phyloP scores from a whole-genome alignment of 2,113 vertebrate genomes.

The Psittacara wagleri region DNA sequence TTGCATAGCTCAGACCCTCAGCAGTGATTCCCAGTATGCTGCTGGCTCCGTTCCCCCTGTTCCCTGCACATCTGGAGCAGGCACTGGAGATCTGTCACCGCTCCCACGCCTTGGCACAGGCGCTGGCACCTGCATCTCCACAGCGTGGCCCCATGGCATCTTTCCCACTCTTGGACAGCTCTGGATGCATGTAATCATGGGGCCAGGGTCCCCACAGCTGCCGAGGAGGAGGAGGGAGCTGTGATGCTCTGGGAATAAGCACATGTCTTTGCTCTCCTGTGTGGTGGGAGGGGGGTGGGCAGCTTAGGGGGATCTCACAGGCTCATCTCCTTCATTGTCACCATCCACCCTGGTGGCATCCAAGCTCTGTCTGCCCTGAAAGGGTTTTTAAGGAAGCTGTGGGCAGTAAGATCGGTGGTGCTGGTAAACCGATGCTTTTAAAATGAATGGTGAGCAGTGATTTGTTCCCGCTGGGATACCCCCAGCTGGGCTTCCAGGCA shows the following conservation, averaged over 20 bases:
- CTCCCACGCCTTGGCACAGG: neutral
- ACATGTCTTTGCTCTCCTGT: neutral
- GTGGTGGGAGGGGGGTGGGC: too few species aligned
- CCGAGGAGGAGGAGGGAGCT: neutral
- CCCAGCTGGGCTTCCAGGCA: neutral
- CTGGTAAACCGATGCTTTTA: neutral
- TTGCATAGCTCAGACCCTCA: neutral
- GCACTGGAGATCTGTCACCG: neutral
- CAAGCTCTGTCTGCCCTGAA: neutral
- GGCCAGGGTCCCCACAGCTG: neutral
- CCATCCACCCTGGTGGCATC: neutral
- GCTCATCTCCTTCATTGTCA: neutral
- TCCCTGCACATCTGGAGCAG: neutral
- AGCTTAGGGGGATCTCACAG: rapidly evolving
- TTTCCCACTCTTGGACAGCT: neutral
- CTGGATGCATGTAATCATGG: rapidly evolving
- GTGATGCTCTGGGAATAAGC: neutral
- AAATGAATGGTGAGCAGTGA: neutral
- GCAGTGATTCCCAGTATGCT: neutral
- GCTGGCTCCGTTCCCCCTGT: neutral
- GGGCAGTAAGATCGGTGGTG: neutral
- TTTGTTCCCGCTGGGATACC: neutral
- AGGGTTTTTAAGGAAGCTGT: neutral
- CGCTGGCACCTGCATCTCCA: neutral
- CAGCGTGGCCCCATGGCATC: rapidly evolving